A percentile compares a stretch with the other conserved stretches of the same genome.
Conservation (phyloP, 2,888 invertebrate genomes). For the Alviniconcha strummeri region DNA sequence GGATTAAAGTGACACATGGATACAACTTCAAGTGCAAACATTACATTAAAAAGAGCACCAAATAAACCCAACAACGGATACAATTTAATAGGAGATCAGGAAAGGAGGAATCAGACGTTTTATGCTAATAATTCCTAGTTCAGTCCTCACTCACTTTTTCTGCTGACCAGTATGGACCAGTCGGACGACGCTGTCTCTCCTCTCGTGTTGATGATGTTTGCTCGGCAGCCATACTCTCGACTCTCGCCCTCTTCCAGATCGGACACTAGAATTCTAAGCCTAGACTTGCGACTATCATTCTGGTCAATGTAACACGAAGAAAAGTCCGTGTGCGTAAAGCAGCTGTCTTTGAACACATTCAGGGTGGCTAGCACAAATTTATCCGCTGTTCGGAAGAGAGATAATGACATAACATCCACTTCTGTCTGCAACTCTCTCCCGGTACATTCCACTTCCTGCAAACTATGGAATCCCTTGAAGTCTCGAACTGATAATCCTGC, state of each 20-base stretch:
- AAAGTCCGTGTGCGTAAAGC: neutral
- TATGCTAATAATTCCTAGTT: too few relatives aligned
- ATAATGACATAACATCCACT: neutral
- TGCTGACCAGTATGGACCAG: neutral
- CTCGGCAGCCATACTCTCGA: neutral
- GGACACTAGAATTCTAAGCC: neutral
- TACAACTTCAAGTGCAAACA: too few relatives aligned
- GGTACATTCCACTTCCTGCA: slow-evolving; percentile 18
- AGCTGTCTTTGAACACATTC: neutral
- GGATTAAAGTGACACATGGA: too few relatives aligned
- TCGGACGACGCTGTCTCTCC: neutral
- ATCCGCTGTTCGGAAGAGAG: neutral
- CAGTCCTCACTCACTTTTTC: slow-evolving; percentile 1
- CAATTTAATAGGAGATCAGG: too few relatives aligned
- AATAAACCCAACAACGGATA: too few relatives aligned
- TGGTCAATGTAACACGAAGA: slow-evolving; percentile 4
- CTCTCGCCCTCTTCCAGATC: slow-evolving; percentile 4
- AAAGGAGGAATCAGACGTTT: too few relatives aligned
- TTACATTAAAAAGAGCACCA: too few relatives aligned
- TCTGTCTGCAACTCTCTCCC: neutral
- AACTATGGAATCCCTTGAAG: neutral
- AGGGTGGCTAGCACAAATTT: slow-evolving; percentile 1
- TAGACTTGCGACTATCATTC: neutral
- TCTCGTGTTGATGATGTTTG: neutral
- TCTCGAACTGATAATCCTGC: neutral